Evolutionary conservation across 1,140 invertebrate species (phyloP).

Genomic region (Thaumetopoea pityocampa): DNA sequence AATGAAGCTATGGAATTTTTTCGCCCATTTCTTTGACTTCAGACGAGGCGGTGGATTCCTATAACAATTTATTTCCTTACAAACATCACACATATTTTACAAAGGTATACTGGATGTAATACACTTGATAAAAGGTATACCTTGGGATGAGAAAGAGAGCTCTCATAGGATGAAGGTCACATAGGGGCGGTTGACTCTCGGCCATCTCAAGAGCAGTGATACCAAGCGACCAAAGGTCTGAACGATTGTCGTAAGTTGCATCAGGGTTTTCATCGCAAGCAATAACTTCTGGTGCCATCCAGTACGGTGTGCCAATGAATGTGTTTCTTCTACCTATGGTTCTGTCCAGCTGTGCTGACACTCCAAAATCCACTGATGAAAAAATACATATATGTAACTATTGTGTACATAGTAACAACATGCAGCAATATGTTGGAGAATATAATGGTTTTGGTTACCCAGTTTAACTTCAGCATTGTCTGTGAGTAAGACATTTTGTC

Average conservation of each 20-base stretch:
- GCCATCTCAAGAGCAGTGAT: constrained; percentile 99
- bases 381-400: constrained; percentile 10
- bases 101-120: too few species aligned
- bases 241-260: constrained; percentile 99
- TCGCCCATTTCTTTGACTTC: constrained; percentile 99
- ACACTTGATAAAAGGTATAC: constrained; percentile 23
- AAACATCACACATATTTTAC: constrained; percentile 1
- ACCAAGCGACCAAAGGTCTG: constrained; percentile 98
- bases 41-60: constrained; percentile 95
- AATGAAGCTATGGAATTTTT: constrained; percentile 92
- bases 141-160: constrained; percentile 98
- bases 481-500: constrained; percentile 99
- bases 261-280: constrained; percentile 99
- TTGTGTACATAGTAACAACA: too few species aligned
- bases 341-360: constrained; percentile 98
- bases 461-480: constrained; percentile 99
- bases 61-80: constrained; percentile 20
- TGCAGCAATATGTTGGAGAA: constrained; percentile 1
- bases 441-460: constrained; percentile 68
- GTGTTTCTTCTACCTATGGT: constrained; percentile 99
- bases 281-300: constrained; percentile 99
- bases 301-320: constrained; percentile 99
- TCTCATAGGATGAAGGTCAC: constrained; percentile 99
- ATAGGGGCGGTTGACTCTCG: constrained; percentile 98
- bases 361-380: constrained; percentile 96